Percentiles rank a stretch among this genome's conserved stretches.
Conservation (phyloP, 2,113 vertebrate species). For the Corythoichthys haematopterus region DNA sequence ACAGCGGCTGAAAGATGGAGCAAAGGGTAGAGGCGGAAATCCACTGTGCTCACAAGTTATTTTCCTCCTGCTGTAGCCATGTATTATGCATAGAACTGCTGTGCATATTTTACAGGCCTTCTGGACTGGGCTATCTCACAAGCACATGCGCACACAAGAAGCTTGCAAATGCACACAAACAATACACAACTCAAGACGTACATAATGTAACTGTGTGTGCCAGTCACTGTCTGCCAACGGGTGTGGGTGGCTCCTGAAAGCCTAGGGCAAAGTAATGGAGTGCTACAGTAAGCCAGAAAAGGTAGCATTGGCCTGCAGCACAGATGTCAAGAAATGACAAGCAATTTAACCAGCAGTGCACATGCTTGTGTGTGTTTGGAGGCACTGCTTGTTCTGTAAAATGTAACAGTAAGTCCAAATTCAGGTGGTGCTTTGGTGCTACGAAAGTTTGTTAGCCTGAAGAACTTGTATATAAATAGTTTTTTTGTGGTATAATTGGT, state of each 20-base stretch:
- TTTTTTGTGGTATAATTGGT: too few species aligned
- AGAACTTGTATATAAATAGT: too few species aligned
- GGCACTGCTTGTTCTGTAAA: neutral
- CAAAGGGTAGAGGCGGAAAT: conserved; percentile 54
- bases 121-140: conserved; percentile 48
- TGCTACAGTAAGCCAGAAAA: conserved; percentile 26
- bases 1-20: conserved; percentile 20
- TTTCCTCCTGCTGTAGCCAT: conserved; percentile 65
- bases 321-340: conserved; percentile 37
- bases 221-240: conserved; percentile 39
- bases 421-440: neutral
- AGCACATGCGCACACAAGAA: conserved; percentile 28
- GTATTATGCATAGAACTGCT: conserved; percentile 68
- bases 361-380: conserved; percentile 16
- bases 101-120: conserved; percentile 71
- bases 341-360: conserved; percentile 6
- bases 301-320: conserved; percentile 33
- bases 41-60: conserved; percentile 58
- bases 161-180: conserved; percentile 5
- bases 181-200: neutral
- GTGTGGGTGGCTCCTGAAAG: conserved; percentile 59
- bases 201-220: neutral
- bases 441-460: neutral
- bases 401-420: neutral
- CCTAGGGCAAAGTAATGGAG: conserved; percentile 32